phyloP scores from a whole-genome alignment of 2,797 vertebrate genomes.

The Enteromius treurensis region DNA sequence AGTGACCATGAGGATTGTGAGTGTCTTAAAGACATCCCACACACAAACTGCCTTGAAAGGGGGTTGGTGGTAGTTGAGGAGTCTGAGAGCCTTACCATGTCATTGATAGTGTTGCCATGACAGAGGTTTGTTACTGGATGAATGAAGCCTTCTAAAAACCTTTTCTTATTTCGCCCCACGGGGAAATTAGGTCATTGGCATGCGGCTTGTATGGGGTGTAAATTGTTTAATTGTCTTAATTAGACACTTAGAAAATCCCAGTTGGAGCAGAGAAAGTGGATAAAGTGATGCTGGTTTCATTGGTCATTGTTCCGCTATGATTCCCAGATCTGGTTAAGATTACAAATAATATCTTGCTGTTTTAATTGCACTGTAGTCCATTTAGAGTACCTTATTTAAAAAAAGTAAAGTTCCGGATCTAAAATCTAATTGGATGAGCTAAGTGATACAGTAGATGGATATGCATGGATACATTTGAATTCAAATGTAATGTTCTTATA shows the following conservation, averaged over 20 bases:
- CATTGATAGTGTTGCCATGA: slow-evolving; percentile 72
- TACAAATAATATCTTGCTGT: not conserved
- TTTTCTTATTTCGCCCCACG: slow-evolving; percentile 59
- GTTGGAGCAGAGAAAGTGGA: slow-evolving; percentile 53
- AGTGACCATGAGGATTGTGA: not conserved
- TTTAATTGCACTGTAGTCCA: not conserved
- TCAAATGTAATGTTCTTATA: not conserved
- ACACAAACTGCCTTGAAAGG: not conserved
- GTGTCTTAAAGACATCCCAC: slow-evolving; percentile 5
- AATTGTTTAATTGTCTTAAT: slow-evolving; percentile 75
- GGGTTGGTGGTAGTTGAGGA: slow-evolving; percentile 60
- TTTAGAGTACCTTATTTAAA: not conserved
- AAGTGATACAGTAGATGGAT: not conserved
- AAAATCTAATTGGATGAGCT: not conserved
- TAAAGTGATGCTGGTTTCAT: slow-evolving; percentile 29
- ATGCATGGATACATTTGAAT: not conserved
- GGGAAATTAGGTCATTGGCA: slow-evolving; percentile 79
- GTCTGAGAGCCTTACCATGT: slow-evolving; percentile 68
- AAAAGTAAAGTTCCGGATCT: not conserved
- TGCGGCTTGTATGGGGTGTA: slow-evolving; percentile 72
- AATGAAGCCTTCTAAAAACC: slow-evolving; percentile 65
- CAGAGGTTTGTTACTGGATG: slow-evolving; percentile 70
- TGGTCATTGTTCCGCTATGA: not conserved
- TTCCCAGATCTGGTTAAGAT: not conserved
- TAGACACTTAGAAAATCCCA: slow-evolving; percentile 75